phyloP scores from a whole-genome alignment of 2,888 invertebrate species.

The Gari tellinella region DNA sequence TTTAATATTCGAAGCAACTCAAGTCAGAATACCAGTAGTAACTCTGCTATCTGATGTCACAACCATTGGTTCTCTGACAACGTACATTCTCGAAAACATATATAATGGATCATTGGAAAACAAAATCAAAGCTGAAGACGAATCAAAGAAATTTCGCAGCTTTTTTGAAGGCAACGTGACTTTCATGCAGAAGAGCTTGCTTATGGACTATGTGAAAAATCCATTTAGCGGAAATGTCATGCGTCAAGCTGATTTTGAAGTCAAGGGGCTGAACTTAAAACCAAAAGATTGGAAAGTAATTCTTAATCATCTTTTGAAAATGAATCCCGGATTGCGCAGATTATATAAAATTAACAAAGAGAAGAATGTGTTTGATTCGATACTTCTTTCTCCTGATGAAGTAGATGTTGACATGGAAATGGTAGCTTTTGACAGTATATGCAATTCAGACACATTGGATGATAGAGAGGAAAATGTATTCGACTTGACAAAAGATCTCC shows the following conservation, averaged over 20 bases:
- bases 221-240: constrained; percentile 6
- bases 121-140: not conserved
- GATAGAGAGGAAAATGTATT: not conserved
- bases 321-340: constrained; percentile 7
- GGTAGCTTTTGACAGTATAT: not conserved
- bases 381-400: not conserved
- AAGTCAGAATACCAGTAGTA: constrained; percentile 5
- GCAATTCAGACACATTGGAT: not conserved
- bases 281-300: constrained; percentile 6
- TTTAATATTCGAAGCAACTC: constrained; percentile 1
- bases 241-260: constrained; percentile 2
- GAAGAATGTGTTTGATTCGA: constrained; percentile 1
- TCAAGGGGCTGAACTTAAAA: not conserved
- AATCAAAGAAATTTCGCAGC: not conserved
- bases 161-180: constrained; percentile 6
- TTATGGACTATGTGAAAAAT: not conserved
- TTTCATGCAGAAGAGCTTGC: constrained; percentile 14
- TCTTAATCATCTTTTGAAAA: constrained; percentile 11
- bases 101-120: not conserved
- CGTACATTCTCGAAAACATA: not conserved
- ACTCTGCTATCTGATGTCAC: constrained; percentile 2
- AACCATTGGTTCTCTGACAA: not conserved
- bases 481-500: not conserved
- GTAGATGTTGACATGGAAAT: not conserved
- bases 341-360: not conserved